These are phyloP conservation scores for Clepsis dumicolana DNA, from an alignment of 2,888 invertebrate species.

Conservation along the genomic window DNA sequence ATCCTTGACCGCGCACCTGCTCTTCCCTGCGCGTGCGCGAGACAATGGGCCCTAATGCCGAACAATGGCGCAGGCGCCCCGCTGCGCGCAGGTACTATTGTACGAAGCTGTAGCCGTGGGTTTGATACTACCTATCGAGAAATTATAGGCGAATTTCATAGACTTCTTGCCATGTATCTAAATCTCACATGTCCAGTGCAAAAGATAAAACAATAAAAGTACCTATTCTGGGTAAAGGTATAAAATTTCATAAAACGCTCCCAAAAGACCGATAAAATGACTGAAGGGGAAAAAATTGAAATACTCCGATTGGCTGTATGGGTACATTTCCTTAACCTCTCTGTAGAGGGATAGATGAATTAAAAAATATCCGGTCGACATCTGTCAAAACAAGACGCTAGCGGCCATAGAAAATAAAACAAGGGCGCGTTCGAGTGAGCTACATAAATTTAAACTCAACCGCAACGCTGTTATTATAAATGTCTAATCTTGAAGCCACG, in stretches of 20 bases:
- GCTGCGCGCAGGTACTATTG: conserved; percentile 8
- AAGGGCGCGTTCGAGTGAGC: neutral
- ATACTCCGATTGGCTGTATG: too few relatives aligned
- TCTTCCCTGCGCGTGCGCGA: conserved; percentile 56
- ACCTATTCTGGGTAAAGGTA: too few relatives aligned
- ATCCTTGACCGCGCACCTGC: conserved; percentile 70
- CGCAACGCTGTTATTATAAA: conserved; percentile 3
- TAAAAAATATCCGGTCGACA: neutral
- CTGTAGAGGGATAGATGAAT: too few relatives aligned
- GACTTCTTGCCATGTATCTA: too few relatives aligned
- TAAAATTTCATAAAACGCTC: too few relatives aligned
- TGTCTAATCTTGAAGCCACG: neutral
- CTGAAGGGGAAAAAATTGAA: too few relatives aligned
- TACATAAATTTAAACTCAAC: conserved; percentile 5
- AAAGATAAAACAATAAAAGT: too few relatives aligned
- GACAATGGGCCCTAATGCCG: conserved; percentile 66
- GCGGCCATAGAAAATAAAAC: neutral
- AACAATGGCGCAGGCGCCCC: conserved; percentile 61
- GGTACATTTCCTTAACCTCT: too few relatives aligned
- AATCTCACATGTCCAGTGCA: too few relatives aligned
- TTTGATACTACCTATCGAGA: neutral
- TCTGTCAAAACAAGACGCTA: neutral
- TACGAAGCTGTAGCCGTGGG: neutral
- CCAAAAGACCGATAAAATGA: too few relatives aligned
- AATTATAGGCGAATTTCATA: too few relatives aligned